These are phyloP conservation scores for Notiomystis cincta DNA, from an alignment of 2,113 vertebrate genomes.

Conservation along the genomic window DNA sequence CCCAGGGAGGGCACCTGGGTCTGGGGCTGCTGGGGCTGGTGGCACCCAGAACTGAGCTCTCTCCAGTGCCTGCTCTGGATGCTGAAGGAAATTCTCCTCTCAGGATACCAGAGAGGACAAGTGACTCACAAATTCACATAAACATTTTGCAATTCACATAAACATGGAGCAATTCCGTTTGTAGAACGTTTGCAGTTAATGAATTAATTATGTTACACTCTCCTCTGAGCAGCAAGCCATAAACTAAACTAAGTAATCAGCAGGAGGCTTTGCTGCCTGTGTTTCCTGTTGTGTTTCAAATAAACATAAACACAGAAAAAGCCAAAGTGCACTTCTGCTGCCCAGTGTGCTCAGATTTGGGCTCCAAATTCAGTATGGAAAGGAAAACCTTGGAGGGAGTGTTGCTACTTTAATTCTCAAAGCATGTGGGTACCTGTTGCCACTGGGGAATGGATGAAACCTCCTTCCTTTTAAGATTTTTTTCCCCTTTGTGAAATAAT, in stretches of 20 bases:
- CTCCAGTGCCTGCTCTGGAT: background rate
- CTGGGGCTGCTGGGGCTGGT: background rate
- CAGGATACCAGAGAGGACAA: background rate
- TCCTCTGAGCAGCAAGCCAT: background rate
- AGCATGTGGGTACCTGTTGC: background rate
- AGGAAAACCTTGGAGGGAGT: background rate
- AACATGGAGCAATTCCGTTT: background rate
- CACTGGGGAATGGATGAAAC: background rate
- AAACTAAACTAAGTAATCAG: background rate
- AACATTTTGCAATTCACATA: background rate
- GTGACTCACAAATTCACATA: background rate
- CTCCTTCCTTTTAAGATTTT: too few relatives aligned
- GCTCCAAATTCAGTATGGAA: background rate
- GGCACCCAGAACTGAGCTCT: background rate
- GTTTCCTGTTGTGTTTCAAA: background rate
- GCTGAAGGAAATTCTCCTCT: background rate
- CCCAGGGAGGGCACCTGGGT: background rate
- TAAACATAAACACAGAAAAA: background rate
- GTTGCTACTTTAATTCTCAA: background rate
- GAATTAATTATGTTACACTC: conserved; percentile 2
- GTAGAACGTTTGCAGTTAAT: background rate
- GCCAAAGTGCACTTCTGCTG: background rate
- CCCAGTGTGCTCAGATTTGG: background rate
- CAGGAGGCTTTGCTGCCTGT: background rate
- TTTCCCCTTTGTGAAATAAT: background rate